These are phyloP conservation scores for Cairina moschata DNA, from an alignment of 2,113 vertebrate genomes.

Conservation along the genomic window DNA sequence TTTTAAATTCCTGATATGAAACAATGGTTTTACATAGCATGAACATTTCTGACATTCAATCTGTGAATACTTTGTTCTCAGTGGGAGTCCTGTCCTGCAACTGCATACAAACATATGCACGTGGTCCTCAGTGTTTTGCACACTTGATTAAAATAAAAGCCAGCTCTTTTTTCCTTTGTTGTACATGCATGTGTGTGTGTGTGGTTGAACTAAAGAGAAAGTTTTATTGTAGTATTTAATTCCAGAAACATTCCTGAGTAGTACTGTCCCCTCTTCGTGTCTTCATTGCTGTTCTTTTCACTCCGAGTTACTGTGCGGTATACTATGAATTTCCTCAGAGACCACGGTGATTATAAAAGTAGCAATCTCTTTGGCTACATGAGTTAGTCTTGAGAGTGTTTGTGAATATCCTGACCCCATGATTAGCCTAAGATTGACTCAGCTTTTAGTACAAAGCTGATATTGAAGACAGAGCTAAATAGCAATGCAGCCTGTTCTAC, in stretches of 20 bases:
- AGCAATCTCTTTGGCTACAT: neutral
- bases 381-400: neutral
- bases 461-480: neutral
- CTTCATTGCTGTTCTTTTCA: neutral
- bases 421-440: neutral
- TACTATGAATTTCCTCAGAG: neutral
- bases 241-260: neutral
- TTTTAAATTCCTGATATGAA: neutral
- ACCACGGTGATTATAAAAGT: neutral
- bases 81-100: neutral
- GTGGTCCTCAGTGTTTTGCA: neutral
- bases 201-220: neutral
- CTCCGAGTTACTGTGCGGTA: neutral
- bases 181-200: no score
- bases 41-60: neutral
- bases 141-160: neutral
- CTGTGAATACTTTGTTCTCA: neutral
- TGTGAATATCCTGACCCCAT: neutral
- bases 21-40: neutral
- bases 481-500: fast-evolving
- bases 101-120: neutral
- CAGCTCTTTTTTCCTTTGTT: fast-evolving
- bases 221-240: neutral
- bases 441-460: neutral
- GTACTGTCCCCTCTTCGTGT: neutral